A percentile compares a stretch with the other conserved stretches of the same genome.
Conservation (phyloP, 1,140 invertebrate genomes). For the Mercenaria mercenaria region DNA sequence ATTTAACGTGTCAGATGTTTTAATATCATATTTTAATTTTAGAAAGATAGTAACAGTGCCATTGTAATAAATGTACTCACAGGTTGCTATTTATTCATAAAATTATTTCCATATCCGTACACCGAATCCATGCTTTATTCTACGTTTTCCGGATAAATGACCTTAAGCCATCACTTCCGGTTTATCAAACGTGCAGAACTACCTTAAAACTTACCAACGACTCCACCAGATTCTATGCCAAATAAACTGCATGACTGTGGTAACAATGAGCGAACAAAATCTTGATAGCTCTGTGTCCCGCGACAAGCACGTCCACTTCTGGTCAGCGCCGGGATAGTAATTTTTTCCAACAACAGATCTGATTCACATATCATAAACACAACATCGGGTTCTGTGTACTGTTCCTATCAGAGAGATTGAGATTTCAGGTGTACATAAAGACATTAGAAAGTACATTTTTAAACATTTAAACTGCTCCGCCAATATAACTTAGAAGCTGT, state of each 20-base stretch:
- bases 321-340: neutral
- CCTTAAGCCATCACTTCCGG: no score
- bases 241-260: slow-evolving; percentile 63
- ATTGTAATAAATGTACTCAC: no score
- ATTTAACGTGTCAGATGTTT: no score
- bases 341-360: slow-evolving; percentile 24
- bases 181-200: no score
- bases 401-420: slow-evolving; percentile 24
- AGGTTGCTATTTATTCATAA: no score
- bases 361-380: slow-evolving; percentile 67
- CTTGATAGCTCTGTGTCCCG: slow-evolving; percentile 50
- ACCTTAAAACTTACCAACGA: slow-evolving; percentile 64
- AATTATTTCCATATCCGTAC: no score
- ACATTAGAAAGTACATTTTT: neutral
- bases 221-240: slow-evolving; percentile 67
- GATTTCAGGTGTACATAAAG: neutral
- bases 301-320: neutral
- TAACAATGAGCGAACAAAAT: slow-evolving; percentile 54
- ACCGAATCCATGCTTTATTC: no score
- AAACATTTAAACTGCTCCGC: neutral
- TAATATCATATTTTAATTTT: no score
- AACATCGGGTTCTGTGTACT: slow-evolving; percentile 61
- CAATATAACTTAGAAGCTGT: neutral
- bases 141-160: no score
- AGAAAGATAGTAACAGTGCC: no score